Percentiles rank a stretch among this genome's conserved stretches.
Evolutionary conservation across 1,140 invertebrate genomes (phyloP).

Genomic region (Eriocheir sinensis): DNA sequence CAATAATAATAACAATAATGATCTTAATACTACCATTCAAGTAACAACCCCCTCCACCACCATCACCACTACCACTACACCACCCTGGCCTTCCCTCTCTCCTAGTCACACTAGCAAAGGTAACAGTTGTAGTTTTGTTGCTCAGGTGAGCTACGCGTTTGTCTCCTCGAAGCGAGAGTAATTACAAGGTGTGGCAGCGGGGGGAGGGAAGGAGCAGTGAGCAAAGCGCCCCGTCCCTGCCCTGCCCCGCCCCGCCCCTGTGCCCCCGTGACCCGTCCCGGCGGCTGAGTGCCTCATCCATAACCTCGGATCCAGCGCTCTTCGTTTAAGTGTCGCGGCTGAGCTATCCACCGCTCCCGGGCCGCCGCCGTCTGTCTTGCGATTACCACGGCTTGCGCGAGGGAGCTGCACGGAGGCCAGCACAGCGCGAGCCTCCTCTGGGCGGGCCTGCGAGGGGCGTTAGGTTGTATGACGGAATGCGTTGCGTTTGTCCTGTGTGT

Average conservation of each 20-base stretch:
- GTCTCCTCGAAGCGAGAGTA: neutral
- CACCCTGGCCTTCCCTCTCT: too few relatives aligned
- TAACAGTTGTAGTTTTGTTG: too few relatives aligned
- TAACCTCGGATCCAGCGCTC: neutral
- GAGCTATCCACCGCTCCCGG: neutral
- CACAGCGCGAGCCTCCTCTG: neutral
- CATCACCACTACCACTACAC: too few relatives aligned
- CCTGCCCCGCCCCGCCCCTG: neutral
- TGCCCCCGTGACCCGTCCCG: neutral
- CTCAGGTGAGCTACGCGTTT: neutral
- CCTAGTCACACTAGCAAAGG: too few relatives aligned
- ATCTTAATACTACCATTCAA: neutral
- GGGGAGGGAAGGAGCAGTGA: neutral
- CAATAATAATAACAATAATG: neutral
- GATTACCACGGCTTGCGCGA: neutral
- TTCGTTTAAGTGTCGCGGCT: slow-evolving; percentile 22
- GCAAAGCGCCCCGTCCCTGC: too few relatives aligned
- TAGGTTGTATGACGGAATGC: neutral
- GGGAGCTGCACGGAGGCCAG: neutral
- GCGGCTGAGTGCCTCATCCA: neutral
- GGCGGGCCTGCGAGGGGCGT: neutral
- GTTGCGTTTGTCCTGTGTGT: neutral
- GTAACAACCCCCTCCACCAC: too few relatives aligned
- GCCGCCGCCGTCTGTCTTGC: neutral
- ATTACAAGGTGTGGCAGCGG: neutral